Percentiles rank a stretch among this genome's conserved stretches.
phyloP scores from a whole-genome alignment of 2,888 invertebrate genomes.

The Synanthedon myopaeformis region DNA sequence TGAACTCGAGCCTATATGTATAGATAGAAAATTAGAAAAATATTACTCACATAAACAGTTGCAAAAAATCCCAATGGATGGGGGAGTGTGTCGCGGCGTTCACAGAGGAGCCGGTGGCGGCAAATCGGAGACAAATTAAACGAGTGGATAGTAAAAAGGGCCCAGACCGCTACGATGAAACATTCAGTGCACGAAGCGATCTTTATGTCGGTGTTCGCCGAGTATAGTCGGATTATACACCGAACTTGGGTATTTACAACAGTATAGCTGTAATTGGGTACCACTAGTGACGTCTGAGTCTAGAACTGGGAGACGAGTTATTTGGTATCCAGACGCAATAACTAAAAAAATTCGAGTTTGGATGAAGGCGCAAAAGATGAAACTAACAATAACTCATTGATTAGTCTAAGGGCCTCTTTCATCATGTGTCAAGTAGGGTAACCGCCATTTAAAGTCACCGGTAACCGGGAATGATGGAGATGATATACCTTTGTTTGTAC shows the following conservation, averaged over 20 bases:
- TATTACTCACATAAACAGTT: neutral
- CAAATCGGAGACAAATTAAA: conserved; percentile 58
- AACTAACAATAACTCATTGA: too few species aligned
- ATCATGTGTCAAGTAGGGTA: too few species aligned
- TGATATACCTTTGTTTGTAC: too few species aligned
- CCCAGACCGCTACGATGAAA: conserved; percentile 18
- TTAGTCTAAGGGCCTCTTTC: too few species aligned
- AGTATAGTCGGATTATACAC: neutral
- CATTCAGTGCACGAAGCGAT: conserved; percentile 35
- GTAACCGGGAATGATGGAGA: too few species aligned
- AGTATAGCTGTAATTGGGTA: neutral
- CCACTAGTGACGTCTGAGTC: neutral
- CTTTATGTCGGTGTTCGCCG: conserved; percentile 22
- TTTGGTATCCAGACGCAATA: too few species aligned
- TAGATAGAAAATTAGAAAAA: too few species aligned
- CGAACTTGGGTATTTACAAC: neutral
- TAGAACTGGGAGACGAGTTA: neutral
- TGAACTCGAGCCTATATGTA: too few species aligned
- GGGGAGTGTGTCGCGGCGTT: conserved; percentile 1
- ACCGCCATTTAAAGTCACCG: too few species aligned
- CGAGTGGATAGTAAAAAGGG: conserved; percentile 18
- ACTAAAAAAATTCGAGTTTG: too few species aligned
- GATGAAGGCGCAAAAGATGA: too few species aligned
- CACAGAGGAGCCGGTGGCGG: conserved; percentile 20
- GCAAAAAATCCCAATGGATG: conserved; percentile 9